A percentile compares a stretch with the other conserved stretches of the same genome.
Conservation (phyloP, 2,797 vertebrate genomes). For the Chelon labrosus region DNA sequence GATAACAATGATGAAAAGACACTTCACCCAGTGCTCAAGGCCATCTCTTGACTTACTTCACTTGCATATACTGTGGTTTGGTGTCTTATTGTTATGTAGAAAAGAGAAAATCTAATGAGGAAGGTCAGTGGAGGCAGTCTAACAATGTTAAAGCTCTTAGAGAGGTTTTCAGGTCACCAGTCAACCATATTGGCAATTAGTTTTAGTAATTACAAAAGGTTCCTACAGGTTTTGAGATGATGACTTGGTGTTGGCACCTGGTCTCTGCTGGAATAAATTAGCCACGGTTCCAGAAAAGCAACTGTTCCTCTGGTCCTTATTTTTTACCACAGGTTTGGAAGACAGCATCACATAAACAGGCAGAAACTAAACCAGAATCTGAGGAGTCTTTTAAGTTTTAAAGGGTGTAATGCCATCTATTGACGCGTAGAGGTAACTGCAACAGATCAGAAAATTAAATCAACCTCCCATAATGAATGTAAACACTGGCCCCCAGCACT, state of each 20-base stretch:
- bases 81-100: conserved; percentile 1
- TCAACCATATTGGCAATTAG: conserved; percentile 68
- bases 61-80: neutral
- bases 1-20: no score
- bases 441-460: neutral
- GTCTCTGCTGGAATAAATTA: conserved; percentile 50
- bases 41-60: neutral
- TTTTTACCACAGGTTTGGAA: neutral
- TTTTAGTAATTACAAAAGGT: conserved; percentile 36
- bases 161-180: conserved; percentile 60
- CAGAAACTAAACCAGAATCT: no score
- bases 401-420: conserved; percentile 29
- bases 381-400: neutral
- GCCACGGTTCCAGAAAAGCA: conserved; percentile 36
- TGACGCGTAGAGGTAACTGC: conserved; percentile 8
- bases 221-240: conserved; percentile 41
- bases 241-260: conserved; percentile 51
- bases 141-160: conserved; percentile 23
- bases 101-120: neutral
- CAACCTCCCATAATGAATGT: neutral
- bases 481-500: neutral
- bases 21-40: neutral
- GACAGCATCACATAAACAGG: neutral
- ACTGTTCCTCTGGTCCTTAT: conserved; percentile 9
- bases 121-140: neutral